Evolutionary conservation across 2,888 invertebrate species (phyloP).

Genomic region (Agonopterix heracliana): DNA sequence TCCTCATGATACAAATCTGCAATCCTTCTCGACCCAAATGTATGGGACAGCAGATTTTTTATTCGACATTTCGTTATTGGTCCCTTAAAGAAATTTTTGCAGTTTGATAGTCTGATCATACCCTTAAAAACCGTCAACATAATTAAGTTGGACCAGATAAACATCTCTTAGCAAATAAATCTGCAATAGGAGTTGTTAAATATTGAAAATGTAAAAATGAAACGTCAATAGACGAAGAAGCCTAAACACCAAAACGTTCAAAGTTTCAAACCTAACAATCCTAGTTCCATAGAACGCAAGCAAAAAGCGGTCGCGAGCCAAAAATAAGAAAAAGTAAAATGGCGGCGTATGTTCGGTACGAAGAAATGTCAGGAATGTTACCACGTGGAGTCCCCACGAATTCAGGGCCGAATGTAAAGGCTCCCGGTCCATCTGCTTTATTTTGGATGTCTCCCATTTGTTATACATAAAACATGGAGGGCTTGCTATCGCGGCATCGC

Average conservation of each 20-base stretch:
- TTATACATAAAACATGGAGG: conserved; percentile 74
- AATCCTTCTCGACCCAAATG: no score
- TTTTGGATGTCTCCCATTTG: conserved; percentile 74
- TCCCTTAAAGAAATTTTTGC: no score
- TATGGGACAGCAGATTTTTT: no score
- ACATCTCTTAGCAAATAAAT: no score
- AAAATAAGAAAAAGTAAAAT: conserved; percentile 45
- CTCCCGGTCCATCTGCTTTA: conserved; percentile 41
- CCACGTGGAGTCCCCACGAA: conserved; percentile 52
- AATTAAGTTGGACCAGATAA: no score
- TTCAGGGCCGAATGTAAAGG: conserved; percentile 55
- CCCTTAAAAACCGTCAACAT: no score
- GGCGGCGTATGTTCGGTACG: conserved; percentile 41
- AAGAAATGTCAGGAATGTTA: conserved; percentile 63
- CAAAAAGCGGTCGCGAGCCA: conserved; percentile 21
- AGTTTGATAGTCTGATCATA: no score
- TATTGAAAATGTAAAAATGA: no score
- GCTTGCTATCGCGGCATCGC: conserved; percentile 47
- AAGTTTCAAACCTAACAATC: not conserved
- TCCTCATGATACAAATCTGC: no score
- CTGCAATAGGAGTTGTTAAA: no score
- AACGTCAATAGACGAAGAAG: no score
- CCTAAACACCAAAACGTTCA: not conserved
- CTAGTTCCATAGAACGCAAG: conserved; percentile 17
- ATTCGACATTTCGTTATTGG: no score